A percentile compares a stretch with the other conserved stretches of the same genome.
Conservation (phyloP, 2,888 invertebrate genomes). For the Muschampia plurimacula region DNA sequence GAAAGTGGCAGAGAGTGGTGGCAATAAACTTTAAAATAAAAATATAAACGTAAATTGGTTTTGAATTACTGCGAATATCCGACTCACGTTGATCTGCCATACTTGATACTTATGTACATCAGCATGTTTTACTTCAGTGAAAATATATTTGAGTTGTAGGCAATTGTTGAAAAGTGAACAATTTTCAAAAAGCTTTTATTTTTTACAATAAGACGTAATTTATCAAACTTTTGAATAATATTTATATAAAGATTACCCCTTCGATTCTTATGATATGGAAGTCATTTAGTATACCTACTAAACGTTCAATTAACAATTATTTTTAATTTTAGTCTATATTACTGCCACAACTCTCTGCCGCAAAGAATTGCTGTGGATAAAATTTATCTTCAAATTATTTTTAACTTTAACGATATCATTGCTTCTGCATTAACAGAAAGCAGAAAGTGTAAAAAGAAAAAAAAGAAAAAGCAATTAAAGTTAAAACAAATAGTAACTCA, state of each 20-base stretch:
- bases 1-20: slow-evolving; percentile 53
- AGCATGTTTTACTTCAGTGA: no score
- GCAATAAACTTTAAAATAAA: slow-evolving; percentile 33
- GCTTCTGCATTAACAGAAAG: slow-evolving; percentile 81
- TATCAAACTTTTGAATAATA: no score
- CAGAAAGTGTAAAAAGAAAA: slow-evolving; percentile 48
- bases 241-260: no score
- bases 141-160: no score
- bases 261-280: no score
- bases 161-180: no score
- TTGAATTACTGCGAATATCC: no score
- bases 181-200: no score
- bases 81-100: no score
- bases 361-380: slow-evolving; percentile 81
- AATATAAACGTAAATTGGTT: neutral
- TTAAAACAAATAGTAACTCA: slow-evolving; percentile 11
- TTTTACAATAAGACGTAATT: no score
- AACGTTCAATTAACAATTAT: neutral
- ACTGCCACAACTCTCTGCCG: slow-evolving; percentile 56
- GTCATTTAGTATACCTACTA: no score
- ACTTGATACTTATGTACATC: no score
- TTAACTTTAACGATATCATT: slow-evolving; percentile 59
- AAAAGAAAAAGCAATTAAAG: slow-evolving; percentile 44
- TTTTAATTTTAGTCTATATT: neutral
- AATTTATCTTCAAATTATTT: slow-evolving; percentile 19